A percentile compares a stretch with the other conserved stretches of the same genome.
These are phyloP conservation scores for Rhynchotus rufescens DNA, from an alignment of 2,797 vertebrate species.

Conservation along the genomic window DNA sequence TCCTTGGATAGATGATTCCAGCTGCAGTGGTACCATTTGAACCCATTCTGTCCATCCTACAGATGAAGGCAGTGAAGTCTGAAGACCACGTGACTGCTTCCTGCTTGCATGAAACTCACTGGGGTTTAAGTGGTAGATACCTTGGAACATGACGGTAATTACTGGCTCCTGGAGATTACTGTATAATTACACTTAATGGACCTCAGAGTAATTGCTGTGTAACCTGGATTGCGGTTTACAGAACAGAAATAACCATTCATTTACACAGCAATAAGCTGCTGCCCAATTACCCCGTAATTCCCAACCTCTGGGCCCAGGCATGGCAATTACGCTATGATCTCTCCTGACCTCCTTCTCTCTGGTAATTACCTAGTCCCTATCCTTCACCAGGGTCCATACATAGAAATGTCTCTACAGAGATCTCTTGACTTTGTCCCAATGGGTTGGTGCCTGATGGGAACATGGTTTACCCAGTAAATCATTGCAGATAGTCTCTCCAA, in stretches of 20 bases:
- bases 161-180: constrained; percentile 68
- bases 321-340: background rate
- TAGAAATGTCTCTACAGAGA: background rate
- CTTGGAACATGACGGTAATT: constrained; percentile 67
- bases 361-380: background rate
- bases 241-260: constrained; percentile 67
- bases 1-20: background rate
- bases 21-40: background rate
- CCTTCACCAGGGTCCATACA: background rate
- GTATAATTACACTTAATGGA: constrained; percentile 76
- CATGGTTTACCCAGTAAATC: background rate
- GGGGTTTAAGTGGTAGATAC: constrained; percentile 58
- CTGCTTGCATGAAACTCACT: constrained; percentile 45
- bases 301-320: constrained; percentile 2
- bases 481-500: background rate
- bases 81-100: constrained; percentile 53
- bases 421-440: background rate
- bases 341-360: background rate
- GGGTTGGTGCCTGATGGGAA: background rate
- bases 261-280: constrained; percentile 55
- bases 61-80: background rate
- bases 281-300: constrained; percentile 53
- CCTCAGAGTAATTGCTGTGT: constrained; percentile 68
- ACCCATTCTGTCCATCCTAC: background rate
- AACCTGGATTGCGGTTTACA: constrained; percentile 60